A percentile compares a stretch with the other conserved stretches of the same genome.
Evolutionary conservation across 2,888 invertebrate genomes (phyloP).

Genomic region (Plagiodera versicolora): DNA sequence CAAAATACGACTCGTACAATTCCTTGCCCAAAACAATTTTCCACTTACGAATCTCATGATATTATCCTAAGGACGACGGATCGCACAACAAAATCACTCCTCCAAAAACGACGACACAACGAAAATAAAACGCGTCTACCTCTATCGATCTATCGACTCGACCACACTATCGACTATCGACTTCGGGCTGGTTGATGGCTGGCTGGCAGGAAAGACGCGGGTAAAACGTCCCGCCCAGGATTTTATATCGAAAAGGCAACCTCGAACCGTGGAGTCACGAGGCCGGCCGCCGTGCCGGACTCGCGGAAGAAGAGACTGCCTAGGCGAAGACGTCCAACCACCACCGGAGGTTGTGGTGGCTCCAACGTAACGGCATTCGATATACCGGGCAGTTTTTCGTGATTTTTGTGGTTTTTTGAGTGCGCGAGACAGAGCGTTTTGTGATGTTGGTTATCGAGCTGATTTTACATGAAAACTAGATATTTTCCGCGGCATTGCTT

Average conservation of each 20-base stretch:
- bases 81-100: conserved; percentile 8
- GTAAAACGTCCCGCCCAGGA: conserved; percentile 36
- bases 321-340: not conserved
- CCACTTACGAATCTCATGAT: conserved; percentile 39
- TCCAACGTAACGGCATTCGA: too few relatives aligned
- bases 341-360: too few relatives aligned
- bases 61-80: not conserved
- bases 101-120: conserved; percentile 1
- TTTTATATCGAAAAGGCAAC: conserved; percentile 50
- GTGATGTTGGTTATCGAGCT: too few relatives aligned
- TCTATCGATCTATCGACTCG: too few relatives aligned
- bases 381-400: too few relatives aligned
- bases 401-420: too few relatives aligned
- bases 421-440: too few relatives aligned
- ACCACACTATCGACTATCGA: not conserved
- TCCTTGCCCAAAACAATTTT: too few relatives aligned
- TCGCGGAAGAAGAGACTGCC: conserved; percentile 38
- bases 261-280: conserved; percentile 51
- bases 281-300: conserved; percentile 50
- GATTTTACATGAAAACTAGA: too few relatives aligned
- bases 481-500: too few relatives aligned
- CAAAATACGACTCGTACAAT: too few relatives aligned
- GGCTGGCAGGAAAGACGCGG: conserved; percentile 32
- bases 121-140: too few relatives aligned
- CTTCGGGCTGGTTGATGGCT: not conserved